Conservation (phyloP, 2,888 invertebrate species). For the Leucoma salicis region DNA sequence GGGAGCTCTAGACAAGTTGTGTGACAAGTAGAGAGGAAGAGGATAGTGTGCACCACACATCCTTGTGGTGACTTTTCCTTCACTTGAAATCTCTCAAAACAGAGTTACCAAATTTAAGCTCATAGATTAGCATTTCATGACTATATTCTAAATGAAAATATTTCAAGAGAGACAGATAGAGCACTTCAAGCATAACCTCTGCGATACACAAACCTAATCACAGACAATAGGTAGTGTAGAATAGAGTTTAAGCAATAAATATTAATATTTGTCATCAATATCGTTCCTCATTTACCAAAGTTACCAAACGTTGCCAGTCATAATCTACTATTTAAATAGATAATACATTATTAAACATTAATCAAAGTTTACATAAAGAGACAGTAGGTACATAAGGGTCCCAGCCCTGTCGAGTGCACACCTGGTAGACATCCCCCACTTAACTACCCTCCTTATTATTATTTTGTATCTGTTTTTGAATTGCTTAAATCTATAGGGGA, state of each 20-base stretch:
- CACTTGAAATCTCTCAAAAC: too few relatives aligned
- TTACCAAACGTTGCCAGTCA: constrained; percentile 5
- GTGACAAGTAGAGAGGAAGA: too few relatives aligned
- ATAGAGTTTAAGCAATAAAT: background rate
- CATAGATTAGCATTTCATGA: too few relatives aligned
- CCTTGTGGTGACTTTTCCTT: too few relatives aligned
- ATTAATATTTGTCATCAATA: constrained; percentile 6
- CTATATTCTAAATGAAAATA: too few relatives aligned
- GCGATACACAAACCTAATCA: too few relatives aligned
- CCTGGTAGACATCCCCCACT: constrained; percentile 72
- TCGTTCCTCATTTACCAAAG: constrained; percentile 7
- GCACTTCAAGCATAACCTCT: too few relatives aligned
- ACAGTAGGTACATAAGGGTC: constrained; percentile 69
- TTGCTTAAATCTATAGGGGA: constrained; percentile 72
- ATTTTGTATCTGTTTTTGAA: constrained; percentile 81
- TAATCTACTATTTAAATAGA: constrained; percentile 23
- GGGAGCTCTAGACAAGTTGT: too few relatives aligned
- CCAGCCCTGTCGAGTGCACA: constrained; percentile 62
- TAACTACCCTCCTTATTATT: constrained; percentile 71
- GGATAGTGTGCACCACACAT: too few relatives aligned
- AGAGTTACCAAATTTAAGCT: too few relatives aligned
- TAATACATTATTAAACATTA: constrained; percentile 49
- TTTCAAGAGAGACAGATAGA: too few relatives aligned
- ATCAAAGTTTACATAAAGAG: constrained; percentile 50
- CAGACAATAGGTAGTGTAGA: too few relatives aligned